Evolutionary conservation across 2,888 invertebrate species (phyloP), one percentile per base, ranked within the genome.

Genomic region (Lissonota sp.): DNA sequence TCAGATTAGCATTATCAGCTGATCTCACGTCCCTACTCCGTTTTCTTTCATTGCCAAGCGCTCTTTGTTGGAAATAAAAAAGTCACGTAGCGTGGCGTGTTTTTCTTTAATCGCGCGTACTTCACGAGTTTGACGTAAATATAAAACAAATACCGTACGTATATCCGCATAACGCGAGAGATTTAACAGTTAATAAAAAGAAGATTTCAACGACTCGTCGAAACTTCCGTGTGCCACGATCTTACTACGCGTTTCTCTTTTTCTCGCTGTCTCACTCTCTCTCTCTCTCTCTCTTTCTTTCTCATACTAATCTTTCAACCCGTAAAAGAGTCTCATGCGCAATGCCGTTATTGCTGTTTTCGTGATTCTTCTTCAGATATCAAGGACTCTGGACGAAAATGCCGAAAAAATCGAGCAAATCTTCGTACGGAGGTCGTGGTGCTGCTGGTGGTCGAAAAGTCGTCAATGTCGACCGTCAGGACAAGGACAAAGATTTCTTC

Each of bases 321-420:
- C 14, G 49, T 40, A 16, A 71, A 40, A 60, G 40, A 26, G 40
- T 51, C 69, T 69, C 53, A 60, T 76, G 44, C 62, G 69, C 60
- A 51, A 60, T 51, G 37, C 57, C 26, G 12, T 67, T 60, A 42
- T 72, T 37, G 58, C 8, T 26, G 49, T 74, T 51, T 8, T 67
- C 42, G 60, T 75, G 46, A 69, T 67, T 66, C 14, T 55, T 69
- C 40, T 37, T 8, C 16, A 69, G 76, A 63, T 63, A 63, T 55
- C 40, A 5, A 5, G 26, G 16, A 51, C 4, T 26, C 16, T 37
- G 6, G 7, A 37, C 6, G 7, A 85, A 86, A 63, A 91, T 91
- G 91, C 90, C 90, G n/a, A 89, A 84, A 69, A 90, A 89, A 73
- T 57, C 86, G 0, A 83, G 82, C 7, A 89, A 88, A 44, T 46